These are phyloP conservation scores for Tigriopus californicus DNA, from an alignment of 2,888 invertebrate species.

Conservation along the genomic window DNA sequence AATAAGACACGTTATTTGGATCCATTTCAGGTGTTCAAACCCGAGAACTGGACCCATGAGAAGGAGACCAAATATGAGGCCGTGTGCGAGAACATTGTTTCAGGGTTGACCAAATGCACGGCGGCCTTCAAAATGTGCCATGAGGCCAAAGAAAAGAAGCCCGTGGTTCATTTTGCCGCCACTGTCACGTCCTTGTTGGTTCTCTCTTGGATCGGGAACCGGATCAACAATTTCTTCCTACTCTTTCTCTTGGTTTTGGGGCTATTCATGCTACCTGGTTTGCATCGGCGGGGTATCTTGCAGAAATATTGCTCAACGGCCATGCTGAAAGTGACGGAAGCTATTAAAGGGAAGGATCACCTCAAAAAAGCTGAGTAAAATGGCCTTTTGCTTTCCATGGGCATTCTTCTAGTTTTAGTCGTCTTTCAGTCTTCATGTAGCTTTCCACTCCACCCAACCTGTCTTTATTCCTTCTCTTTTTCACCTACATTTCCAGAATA, in stretches of 20 bases:
- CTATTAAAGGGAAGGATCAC: conserved; percentile 1
- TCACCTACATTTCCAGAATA: too few species aligned
- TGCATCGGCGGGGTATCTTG: conserved; percentile 5
- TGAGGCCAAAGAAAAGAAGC: neutral
- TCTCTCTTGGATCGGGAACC: conserved; percentile 12
- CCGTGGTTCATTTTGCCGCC: conserved; percentile 6
- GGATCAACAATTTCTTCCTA: conserved; percentile 13
- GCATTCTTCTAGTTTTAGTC: too few species aligned
- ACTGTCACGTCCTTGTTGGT: neutral
- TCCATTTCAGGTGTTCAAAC: neutral
- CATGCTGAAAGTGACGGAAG: neutral
- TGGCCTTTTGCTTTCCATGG: too few species aligned
- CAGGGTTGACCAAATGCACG: neutral
- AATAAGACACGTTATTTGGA: neutral
- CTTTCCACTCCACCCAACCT: too few species aligned
- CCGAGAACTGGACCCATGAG: neutral
- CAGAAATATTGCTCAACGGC: conserved; percentile 6
- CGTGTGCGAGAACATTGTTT: conserved; percentile 8
- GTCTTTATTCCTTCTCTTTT: too few species aligned
- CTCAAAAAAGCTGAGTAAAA: neutral
- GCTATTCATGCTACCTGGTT: conserved; percentile 3
- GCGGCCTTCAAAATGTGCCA: neutral
- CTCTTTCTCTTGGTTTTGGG: neutral
- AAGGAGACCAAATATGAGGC: conserved; percentile 7
- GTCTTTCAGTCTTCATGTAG: too few species aligned